phyloP scores from a whole-genome alignment of 2,113 vertebrate genomes.

The Furnarius figulus region DNA sequence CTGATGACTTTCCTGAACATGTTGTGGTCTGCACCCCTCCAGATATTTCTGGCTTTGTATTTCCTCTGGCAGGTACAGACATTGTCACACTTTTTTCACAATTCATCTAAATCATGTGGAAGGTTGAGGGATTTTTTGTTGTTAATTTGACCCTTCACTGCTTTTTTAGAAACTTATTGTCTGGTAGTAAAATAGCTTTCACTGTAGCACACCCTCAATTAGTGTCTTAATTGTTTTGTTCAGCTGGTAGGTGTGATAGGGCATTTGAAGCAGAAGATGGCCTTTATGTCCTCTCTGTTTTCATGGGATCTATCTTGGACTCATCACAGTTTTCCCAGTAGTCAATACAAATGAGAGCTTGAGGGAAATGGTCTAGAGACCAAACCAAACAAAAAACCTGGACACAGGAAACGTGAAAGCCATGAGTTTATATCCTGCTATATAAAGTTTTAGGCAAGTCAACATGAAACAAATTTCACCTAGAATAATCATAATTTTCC shows the following conservation, averaged over 20 bases:
- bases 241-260: neutral
- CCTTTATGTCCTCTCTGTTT: neutral
- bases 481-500: neutral
- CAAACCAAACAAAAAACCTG: neutral
- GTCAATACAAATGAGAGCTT: neutral
- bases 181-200: neutral
- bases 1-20: constrained; percentile 88
- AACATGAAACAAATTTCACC: neutral
- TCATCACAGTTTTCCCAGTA: neutral
- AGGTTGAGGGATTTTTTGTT: too few relatives aligned
- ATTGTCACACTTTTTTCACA: neutral
- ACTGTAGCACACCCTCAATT: neutral
- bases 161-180: neutral
- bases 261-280: neutral
- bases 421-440: neutral
- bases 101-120: neutral
- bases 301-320: neutral
- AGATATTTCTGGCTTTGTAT: constrained; percentile 90
- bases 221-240: neutral
- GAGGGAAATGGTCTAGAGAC: neutral
- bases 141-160: neutral
- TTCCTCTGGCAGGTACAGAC: constrained; percentile 92
- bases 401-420: neutral
- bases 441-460: neutral
- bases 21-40: constrained; percentile 95